phyloP scores from a whole-genome alignment of 1,140 invertebrate genomes.

The Acromyrmex heyeri region DNA sequence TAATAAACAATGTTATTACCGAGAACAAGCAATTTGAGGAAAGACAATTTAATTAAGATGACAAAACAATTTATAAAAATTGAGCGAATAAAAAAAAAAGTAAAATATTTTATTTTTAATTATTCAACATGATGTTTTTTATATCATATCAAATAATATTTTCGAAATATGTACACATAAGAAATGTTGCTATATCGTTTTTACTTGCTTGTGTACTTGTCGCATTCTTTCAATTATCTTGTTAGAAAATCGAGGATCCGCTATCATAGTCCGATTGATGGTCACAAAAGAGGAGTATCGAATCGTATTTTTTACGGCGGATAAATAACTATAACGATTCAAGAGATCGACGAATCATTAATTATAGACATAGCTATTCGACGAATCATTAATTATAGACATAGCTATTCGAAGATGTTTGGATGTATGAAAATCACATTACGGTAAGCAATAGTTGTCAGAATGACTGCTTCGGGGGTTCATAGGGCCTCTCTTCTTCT shows the following conservation, averaged over 20 bases:
- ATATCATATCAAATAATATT: neutral
- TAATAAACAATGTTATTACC: neutral
- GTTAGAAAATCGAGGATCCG: constrained; percentile 36
- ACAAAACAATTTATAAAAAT: neutral
- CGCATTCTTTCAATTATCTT: neutral
- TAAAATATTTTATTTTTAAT: neutral
- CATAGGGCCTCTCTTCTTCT: neutral
- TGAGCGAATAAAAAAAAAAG: neutral
- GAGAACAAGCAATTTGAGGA: neutral
- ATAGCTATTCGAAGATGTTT: constrained; percentile 61
- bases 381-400: constrained; percentile 74
- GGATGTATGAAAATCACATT: constrained; percentile 83
- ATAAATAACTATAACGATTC: constrained; percentile 55
- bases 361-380: constrained; percentile 66
- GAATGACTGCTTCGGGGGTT: constrained; percentile 41
- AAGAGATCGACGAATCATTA: constrained; percentile 68
- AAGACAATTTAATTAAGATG: neutral
- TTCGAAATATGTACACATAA: neutral
- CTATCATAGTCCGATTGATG: neutral
- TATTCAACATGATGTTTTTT: neutral
- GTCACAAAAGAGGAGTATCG: constrained; percentile 60
- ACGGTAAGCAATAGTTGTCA: constrained; percentile 82
- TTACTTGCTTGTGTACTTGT: neutral
- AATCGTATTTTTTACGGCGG: constrained; percentile 78
- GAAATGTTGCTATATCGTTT: neutral